Evolutionary conservation across 1,140 invertebrate genomes (phyloP).

Genomic region (Drosophila parvula): DNA sequence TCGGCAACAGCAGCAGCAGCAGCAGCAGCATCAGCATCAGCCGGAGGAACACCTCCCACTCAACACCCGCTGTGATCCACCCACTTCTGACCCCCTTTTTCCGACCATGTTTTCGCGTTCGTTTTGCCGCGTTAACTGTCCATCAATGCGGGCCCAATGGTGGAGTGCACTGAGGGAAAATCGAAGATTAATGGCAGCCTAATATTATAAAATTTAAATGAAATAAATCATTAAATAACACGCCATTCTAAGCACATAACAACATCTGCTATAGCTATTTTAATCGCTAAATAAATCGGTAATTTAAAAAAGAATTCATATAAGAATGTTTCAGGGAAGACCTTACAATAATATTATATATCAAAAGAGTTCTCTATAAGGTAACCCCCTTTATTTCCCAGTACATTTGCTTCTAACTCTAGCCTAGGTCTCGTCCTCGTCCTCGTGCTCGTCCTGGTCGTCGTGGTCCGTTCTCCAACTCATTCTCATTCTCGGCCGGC

Average conservation of each 20-base stretch:
- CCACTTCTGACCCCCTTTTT: conserved; percentile 20
- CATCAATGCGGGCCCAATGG: conserved; percentile 73
- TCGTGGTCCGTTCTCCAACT: conserved; percentile 14
- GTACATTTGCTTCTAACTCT: conserved; percentile 37
- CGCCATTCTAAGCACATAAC: no score
- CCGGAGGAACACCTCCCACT: conserved; percentile 2
- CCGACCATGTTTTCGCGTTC: conserved; percentile 73
- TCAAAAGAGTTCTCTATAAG: no score
- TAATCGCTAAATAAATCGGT: not conserved
- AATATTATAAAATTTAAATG: not conserved
- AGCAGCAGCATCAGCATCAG: conserved; percentile 30
- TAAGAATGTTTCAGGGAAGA: no score
- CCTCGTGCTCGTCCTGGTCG: conserved; percentile 7
- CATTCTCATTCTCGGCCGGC: conserved; percentile 36
- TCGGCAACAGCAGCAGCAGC: conserved; percentile 32
- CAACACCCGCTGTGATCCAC: not conserved
- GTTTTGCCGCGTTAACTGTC: conserved; percentile 82
- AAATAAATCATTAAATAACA: not conserved
- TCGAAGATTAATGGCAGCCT: accelerated
- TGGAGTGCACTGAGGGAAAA: conserved; percentile 22
- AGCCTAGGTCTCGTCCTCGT: conserved; percentile 30
- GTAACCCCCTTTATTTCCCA: not conserved
- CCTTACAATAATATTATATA: no score
- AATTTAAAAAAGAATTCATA: no score
- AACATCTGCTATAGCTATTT: not conserved